These are phyloP conservation scores for Aeoliscus strigatus DNA, from an alignment of 2,797 vertebrate species.

Conservation along the genomic window DNA sequence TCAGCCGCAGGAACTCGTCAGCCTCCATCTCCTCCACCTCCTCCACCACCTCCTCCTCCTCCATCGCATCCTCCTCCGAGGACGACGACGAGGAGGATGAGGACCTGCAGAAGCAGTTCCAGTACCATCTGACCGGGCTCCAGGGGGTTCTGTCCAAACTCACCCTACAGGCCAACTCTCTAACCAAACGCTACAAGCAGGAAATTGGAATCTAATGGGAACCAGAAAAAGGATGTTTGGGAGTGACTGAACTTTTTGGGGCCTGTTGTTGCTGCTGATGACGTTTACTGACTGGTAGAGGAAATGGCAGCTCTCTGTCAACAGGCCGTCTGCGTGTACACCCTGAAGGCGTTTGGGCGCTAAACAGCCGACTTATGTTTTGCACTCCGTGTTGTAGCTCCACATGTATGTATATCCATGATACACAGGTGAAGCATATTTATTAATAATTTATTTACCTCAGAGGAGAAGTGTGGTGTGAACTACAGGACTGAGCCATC, in stretches of 20 bases:
- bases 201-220: slow-evolving; percentile 84
- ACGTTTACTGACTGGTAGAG: slow-evolving; percentile 20
- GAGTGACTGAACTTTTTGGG: no score
- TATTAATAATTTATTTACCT: slow-evolving; percentile 63
- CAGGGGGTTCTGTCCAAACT: slow-evolving; percentile 92
- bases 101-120: slow-evolving; percentile 90
- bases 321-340: slow-evolving; percentile 40
- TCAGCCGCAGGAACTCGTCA: slow-evolving; percentile 66
- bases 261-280: slow-evolving; percentile 36
- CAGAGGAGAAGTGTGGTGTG: slow-evolving; percentile 24
- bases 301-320: slow-evolving; percentile 24
- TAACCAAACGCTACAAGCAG: slow-evolving; percentile 94
- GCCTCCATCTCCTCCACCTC: slow-evolving; percentile 39
- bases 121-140: slow-evolving; percentile 90
- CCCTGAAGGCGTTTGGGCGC: slow-evolving; percentile 25
- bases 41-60: slow-evolving; percentile 47
- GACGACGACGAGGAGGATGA: slow-evolving; percentile 75
- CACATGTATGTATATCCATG: slow-evolving; percentile 22
- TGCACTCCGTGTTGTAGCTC: slow-evolving; percentile 54
- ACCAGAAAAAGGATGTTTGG: background rate
- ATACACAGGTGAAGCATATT: slow-evolving; percentile 55
- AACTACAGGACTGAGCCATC: slow-evolving; percentile 10
- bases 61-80: slow-evolving; percentile 51
- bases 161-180: slow-evolving; percentile 87
- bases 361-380: slow-evolving; percentile 28